Base-by-base conservation (phyloP, 2,797 vertebrate genomes). In the Cyclopterus lumpus region DNA sequence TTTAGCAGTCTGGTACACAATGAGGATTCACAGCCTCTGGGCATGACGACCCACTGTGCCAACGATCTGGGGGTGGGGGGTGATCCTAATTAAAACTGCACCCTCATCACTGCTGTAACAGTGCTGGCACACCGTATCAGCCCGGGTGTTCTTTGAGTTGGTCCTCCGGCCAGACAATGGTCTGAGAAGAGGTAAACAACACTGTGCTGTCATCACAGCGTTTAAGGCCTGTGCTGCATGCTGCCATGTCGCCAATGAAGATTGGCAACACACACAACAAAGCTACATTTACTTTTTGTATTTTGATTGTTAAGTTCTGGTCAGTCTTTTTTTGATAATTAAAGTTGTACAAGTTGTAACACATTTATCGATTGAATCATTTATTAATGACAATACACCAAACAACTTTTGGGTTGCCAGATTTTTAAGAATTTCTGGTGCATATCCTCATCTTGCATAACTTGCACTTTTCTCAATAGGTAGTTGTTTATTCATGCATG, bases 71-170 rank as follows among this genome's bases (percentile, higher is more conserved):
- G 64, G 59, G 4, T 18, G 62, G 51, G 64, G 46, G 67, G 80
- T 66, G 72, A 79, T 89, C 86, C 93, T 93, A 93, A 95, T 94
- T 95, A 93, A 93, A 95, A 90, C 77, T 73, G 73, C 83, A 73
- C 86, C 81, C 82, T 90, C 82, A 81, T 79, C 26, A 63, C 60
- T 48, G 24, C 86, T 87, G 83, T 73, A 81, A 81, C 81, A 88
- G 68, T 30, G 61, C 65, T 67, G 65, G 63, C 88, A 86, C 83
- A 88, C 65, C 79, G 63, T 86, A 85, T 85, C 83, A 75, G 80
- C 62, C 60, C 75, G 78, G 80, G 68, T 86, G 79, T 74, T 83
- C 72, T 75, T 80, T 67, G 75, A 83, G 75, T 26, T 30, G 63
- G 60, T 66, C 55, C 73, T 79, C 60, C 68, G 69, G 67, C 55